Percentiles rank a stretch among this genome's conserved stretches.
Conservation (phyloP, 2,113 vertebrate genomes). For the Natator depressus region DNA sequence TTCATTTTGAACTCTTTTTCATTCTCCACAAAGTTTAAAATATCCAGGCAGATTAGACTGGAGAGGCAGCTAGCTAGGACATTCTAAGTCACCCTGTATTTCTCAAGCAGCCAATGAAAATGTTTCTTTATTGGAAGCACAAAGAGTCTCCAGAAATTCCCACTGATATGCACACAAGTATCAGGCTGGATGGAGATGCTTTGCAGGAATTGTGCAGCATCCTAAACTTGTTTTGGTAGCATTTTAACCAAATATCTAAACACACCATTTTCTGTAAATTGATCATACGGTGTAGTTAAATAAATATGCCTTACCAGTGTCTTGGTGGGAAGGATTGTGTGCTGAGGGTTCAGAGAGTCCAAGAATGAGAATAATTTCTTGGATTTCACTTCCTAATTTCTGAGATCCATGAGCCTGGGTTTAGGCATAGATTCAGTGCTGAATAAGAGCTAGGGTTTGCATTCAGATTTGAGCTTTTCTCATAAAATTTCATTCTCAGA, state of each 20-base stretch:
- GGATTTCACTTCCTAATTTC: neutral
- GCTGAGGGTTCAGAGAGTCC: neutral
- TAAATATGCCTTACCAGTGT: neutral
- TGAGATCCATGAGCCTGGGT: neutral
- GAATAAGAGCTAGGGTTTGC: neutral
- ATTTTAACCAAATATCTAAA: neutral
- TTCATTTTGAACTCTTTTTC: slow-evolving; percentile 26
- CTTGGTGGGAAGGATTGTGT: neutral
- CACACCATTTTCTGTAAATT: neutral
- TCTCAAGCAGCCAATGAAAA: neutral
- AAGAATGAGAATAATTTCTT: neutral
- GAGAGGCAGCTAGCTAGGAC: neutral
- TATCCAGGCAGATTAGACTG: slow-evolving; percentile 32
- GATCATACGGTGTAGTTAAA: neutral
- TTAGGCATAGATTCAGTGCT: neutral
- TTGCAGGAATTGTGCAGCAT: neutral
- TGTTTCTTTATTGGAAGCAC: neutral
- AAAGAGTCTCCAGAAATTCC: neutral
- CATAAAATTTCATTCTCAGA: neutral
- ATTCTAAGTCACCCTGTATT: neutral
- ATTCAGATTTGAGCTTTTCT: neutral
- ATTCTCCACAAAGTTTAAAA: slow-evolving; percentile 24
- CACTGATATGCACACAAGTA: neutral
- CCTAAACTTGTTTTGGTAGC: neutral
- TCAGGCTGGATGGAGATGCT: neutral